Evolutionary conservation across 2,113 vertebrate species (phyloP).

Genomic region (Eurypyga helias): DNA sequence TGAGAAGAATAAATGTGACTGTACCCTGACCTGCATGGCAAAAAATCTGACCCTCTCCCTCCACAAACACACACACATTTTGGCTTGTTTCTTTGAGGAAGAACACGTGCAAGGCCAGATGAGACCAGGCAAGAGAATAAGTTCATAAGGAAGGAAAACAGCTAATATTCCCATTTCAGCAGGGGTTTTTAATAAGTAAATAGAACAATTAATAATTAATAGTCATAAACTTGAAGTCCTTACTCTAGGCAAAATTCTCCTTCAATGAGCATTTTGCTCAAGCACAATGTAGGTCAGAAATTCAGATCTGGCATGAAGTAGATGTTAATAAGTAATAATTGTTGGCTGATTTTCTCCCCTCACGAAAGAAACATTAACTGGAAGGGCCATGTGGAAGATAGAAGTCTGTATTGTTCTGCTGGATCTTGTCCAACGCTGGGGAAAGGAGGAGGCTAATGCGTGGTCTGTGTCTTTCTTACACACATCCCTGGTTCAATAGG

Average conservation of each 20-base stretch:
- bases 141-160: background rate
- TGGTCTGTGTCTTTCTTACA: background rate
- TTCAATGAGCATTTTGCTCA: background rate
- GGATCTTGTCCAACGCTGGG: background rate
- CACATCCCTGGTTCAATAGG: background rate
- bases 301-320: background rate
- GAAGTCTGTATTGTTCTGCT: background rate
- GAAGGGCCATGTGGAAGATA: background rate
- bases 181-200: slow-evolving; percentile 55
- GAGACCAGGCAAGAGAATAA: background rate
- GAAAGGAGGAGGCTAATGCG: background rate
- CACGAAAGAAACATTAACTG: background rate
- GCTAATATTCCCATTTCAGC: slow-evolving; percentile 45
- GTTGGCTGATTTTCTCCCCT: background rate
- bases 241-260: slow-evolving; percentile 4
- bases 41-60: background rate
- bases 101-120: background rate
- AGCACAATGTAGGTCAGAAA: slow-evolving; percentile 57
- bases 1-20: slow-evolving; percentile 10
- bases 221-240: slow-evolving; percentile 24
- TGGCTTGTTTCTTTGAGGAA: background rate
- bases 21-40: background rate
- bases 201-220: slow-evolving; percentile 51
- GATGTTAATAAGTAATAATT: slow-evolving; percentile 5
- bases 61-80: background rate